Evolutionary conservation across 2,888 invertebrate species (phyloP), one percentile per base, ranked within the genome.

Genomic region (Drosophila lutescens): DNA sequence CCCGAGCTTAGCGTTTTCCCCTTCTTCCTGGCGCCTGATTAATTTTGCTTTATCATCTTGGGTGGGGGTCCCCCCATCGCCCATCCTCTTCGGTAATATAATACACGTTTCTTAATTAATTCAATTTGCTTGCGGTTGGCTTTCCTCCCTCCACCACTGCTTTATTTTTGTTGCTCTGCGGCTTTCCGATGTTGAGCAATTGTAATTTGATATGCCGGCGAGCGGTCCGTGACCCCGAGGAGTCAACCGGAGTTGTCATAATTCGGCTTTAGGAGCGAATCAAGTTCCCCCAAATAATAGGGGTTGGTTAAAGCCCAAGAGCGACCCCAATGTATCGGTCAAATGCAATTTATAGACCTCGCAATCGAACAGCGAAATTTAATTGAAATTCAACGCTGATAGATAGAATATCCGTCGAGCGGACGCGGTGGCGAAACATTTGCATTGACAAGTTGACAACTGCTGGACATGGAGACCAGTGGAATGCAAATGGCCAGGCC

Each of bases 381-480:
- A 36, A 60, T 54, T 50, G 63, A 66, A 69, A 60, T 62, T 57
- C 58, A 59, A 53, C 43, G 57, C 56, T 26, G 32, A 53, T 36
- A 55, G 54, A 56, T 53, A 54, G 73, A 77, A 73, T 73, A 51
- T 50, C 69, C 53, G 74, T 74, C 61, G 59, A 60, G 57, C 72
- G 67, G 71, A 63, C 60, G 63, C 8, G 8, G 30, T 40, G 60
- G 55, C 46, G 60, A 26, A 63, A 43, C 78, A 80, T 80, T 83
- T 80, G 83, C 78, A 82, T 78, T 80, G 83, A 80, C 78, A 74
- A 76, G 76, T 80, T 71, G 80, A 82, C 82, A 80, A 80, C 78
- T 78, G 80, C 69, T 80, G 63, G 65, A 63, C 65, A 26, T 54
- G 63, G 65, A 46, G 46, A 47, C 38, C 63, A 9, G n/a, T 40